Percentiles rank a stretch among this genome's conserved stretches.
phyloP scores from a whole-genome alignment of 1,140 invertebrate species.

The Thaumatotibia leucotreta region DNA sequence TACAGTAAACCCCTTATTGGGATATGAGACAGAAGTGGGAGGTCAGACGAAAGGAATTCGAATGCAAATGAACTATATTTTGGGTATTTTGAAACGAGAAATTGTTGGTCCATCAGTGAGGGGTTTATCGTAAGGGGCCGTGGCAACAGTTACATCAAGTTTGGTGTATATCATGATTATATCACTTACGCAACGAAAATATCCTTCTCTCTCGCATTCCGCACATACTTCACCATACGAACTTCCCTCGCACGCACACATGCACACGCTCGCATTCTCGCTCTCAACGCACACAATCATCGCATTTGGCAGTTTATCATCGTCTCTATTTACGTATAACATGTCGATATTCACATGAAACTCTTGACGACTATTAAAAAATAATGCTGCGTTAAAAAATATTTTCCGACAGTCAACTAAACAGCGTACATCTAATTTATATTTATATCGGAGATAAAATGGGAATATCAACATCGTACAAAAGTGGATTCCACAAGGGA shows the following conservation, averaged over 20 bases:
- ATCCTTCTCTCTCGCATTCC: conserved; percentile 35
- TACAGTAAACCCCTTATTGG: conserved; percentile 43
- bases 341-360: conserved; percentile 61
- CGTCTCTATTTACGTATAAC: conserved; percentile 38
- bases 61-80: conserved; percentile 23
- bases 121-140: conserved; percentile 49
- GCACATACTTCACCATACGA: conserved; percentile 19
- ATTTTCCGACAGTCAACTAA: conserved; percentile 20
- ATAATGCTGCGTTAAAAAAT: conserved; percentile 22
- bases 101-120: conserved; percentile 32
- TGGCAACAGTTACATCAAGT: conserved; percentile 47
- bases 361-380: conserved; percentile 32
- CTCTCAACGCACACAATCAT: conserved; percentile 21
- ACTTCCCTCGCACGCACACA: conserved; percentile 24
- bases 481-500: conserved; percentile 47
- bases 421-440: conserved; percentile 13
- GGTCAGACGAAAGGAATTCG: conserved; percentile 23
- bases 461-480: conserved; percentile 52
- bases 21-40: conserved; percentile 37
- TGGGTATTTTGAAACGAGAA: conserved; percentile 26
- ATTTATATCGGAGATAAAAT: conserved; percentile 34
- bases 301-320: conserved; percentile 73
- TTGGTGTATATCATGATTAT: conserved; percentile 70
- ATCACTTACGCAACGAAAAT: conserved; percentile 63
- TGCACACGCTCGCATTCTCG: conserved; percentile 22